These are phyloP conservation scores for Nylanderia fulva DNA, from an alignment of 1,140 invertebrate genomes.

Conservation along the genomic window DNA sequence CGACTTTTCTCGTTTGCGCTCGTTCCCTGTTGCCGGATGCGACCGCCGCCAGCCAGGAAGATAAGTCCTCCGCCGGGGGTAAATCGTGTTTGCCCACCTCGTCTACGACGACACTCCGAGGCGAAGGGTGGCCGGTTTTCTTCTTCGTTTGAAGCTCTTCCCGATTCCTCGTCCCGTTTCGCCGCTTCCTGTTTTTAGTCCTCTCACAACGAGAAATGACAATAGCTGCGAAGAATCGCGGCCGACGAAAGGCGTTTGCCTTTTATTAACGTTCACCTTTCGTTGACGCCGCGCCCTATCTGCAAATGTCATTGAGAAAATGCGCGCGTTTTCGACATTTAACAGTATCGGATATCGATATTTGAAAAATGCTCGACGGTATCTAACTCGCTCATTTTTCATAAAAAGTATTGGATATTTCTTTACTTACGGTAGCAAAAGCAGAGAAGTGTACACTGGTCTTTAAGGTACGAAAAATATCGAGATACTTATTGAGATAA, in stretches of 20 bases:
- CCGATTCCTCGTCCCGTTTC: neutral
- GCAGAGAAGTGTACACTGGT: neutral
- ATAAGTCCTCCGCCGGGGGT: slow-evolving; percentile 66
- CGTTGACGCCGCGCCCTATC: neutral
- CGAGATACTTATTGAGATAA: slow-evolving; percentile 16
- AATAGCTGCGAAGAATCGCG: slow-evolving; percentile 16
- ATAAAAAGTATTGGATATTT: slow-evolving; percentile 9
- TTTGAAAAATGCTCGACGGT: slow-evolving; percentile 4
- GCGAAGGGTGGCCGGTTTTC: slow-evolving; percentile 24
- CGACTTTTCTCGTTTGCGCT: slow-evolving; percentile 68
- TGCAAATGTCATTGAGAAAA: slow-evolving; percentile 5
- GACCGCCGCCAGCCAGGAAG: slow-evolving; percentile 52
- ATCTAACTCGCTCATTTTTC: neutral
- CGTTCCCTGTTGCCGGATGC: slow-evolving; percentile 36
- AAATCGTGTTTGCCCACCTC: slow-evolving; percentile 71
- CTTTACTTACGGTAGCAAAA: neutral
- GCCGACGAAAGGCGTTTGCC: neutral
- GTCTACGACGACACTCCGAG: slow-evolving; percentile 30
- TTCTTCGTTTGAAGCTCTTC: slow-evolving; percentile 41
- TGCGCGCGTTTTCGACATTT: neutral
- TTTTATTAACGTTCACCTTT: slow-evolving; percentile 8
- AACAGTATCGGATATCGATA: slow-evolving; percentile 15
- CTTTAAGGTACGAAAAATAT: neutral
- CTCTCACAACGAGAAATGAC: slow-evolving; percentile 4
- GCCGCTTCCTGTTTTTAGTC: slow-evolving; percentile 16